Conservation (phyloP, 1,140 invertebrate species). For the Ericerus pela region DNA sequence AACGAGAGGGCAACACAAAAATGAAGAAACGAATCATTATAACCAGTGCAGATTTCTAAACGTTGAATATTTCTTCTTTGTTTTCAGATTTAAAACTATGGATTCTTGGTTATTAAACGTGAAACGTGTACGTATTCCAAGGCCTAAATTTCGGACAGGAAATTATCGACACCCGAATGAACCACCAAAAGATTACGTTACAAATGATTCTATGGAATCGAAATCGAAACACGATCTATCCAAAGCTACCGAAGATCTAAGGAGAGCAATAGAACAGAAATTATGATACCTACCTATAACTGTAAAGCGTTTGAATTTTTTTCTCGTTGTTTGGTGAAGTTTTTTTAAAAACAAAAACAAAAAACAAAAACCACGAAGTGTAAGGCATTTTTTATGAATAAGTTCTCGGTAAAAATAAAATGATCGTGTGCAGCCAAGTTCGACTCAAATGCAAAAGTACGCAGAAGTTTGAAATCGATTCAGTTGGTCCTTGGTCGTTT, state of each 20-base stretch:
- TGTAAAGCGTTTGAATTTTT: no score
- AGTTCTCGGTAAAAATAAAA: no score
- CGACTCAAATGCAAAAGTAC: no score
- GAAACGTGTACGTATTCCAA: slow-evolving; percentile 61
- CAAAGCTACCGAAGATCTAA: slow-evolving; percentile 54
- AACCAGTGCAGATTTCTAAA: neutral
- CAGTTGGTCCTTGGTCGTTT: no score
- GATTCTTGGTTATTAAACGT: slow-evolving; percentile 68
- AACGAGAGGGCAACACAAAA: no score
- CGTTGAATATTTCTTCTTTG: neutral
- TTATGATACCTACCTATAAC: slow-evolving; percentile 33
- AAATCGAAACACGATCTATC: slow-evolving; percentile 36
- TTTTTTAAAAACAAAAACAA: no score
- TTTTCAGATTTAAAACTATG: slow-evolving; percentile 37
- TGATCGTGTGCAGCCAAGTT: no score
- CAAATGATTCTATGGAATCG: slow-evolving; percentile 31
- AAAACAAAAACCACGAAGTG: no score
- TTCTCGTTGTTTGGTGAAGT: no score
- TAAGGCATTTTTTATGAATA: no score
- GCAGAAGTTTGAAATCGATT: no score
- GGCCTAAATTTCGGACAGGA: slow-evolving; percentile 61
- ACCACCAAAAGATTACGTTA: slow-evolving; percentile 48
- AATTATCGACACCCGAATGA: slow-evolving; percentile 38
- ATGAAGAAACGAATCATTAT: no score
- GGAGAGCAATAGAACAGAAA: slow-evolving; percentile 54